Base-by-base conservation (phyloP, 2,888 invertebrate genomes). In the Nephrotoma guestfalica region DNA sequence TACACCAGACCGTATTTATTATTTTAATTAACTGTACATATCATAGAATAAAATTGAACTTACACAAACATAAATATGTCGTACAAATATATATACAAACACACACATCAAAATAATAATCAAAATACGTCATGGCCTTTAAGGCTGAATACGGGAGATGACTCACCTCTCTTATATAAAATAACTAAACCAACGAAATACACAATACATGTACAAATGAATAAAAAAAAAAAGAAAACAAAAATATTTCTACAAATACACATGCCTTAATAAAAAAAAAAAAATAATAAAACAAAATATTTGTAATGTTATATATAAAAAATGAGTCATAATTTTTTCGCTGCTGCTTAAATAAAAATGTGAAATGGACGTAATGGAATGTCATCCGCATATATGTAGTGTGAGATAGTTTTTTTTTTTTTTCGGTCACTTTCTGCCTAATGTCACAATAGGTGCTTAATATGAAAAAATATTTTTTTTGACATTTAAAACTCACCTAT, bases 401-500 rank as follows among this genome's bases (percentile, higher is more conserved):
- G 30, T 30, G 15, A 30, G 71, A 71, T 30, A 30, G 30, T 15
- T 15, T 42, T 84, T 84, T 41, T 30, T 3, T 40, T 30, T 83
- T 83, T 84, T 84, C 47, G n/a, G 30, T 71, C 71, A 71, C 15
- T 57, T 57, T 57, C n/a, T n/a, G 15, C 0, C 30, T 30, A 71
- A 71, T 71, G 30, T 71, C 71, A 71, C 6, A 30, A 30, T 51
- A 71, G 0, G 30, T 18, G 18, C 30, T 30, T 7, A 30, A 57
- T 71, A 7, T 4, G 3, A 71, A 71, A 13, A 13, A 47, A 13
- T 3, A 13, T 13, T 47, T 47, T 47, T 41, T 13, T 84, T 84
- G 41, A 41, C 6, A 41, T 7, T 15, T 85, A 7, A 41, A 87
- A 89, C 89, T 88, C 89, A 89, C 90, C 89, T 88, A 89, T 88